These are phyloP conservation scores for Ametastegia equiseti DNA, from an alignment of 2,888 invertebrate species.

Conservation along the genomic window DNA sequence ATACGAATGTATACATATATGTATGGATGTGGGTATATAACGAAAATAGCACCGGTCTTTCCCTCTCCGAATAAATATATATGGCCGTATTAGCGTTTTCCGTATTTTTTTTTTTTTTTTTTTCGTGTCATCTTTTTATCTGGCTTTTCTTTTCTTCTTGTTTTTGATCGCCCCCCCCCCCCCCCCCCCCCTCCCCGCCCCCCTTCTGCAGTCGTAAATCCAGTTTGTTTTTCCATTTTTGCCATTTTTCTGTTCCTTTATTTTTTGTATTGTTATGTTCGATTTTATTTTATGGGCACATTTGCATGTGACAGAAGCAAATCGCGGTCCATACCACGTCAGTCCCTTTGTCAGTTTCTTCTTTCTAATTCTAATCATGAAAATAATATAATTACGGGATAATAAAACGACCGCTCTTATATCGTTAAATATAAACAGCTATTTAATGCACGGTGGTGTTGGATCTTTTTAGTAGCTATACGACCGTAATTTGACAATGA, in stretches of 20 bases:
- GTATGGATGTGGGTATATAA: conserved; percentile 1
- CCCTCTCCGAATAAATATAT: conserved; percentile 69
- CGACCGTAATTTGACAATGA: no score
- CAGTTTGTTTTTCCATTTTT: background rate
- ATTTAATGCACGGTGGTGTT: no score
- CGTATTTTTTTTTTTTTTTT: conserved; percentile 49
- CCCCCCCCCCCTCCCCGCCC: background rate
- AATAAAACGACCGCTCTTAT: no score
- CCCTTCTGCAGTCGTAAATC: background rate
- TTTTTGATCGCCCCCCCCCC: background rate
- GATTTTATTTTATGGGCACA: background rate
- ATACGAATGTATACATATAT: conserved; percentile 3
- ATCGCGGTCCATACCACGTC: no score
- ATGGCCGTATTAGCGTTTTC: conserved; percentile 69
- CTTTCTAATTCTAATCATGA: no score
- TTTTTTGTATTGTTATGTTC: background rate
- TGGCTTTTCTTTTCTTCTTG: background rate
- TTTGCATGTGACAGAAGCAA: background rate
- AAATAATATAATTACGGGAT: no score
- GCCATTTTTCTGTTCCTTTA: background rate
- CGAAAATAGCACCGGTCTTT: conserved; percentile 39
- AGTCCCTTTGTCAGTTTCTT: no score
- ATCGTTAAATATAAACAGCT: no score
- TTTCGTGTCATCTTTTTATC: background rate
- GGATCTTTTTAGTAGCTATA: no score